Evolutionary conservation across 2,113 vertebrate genomes (phyloP).

Genomic region (Python bivittatus): DNA sequence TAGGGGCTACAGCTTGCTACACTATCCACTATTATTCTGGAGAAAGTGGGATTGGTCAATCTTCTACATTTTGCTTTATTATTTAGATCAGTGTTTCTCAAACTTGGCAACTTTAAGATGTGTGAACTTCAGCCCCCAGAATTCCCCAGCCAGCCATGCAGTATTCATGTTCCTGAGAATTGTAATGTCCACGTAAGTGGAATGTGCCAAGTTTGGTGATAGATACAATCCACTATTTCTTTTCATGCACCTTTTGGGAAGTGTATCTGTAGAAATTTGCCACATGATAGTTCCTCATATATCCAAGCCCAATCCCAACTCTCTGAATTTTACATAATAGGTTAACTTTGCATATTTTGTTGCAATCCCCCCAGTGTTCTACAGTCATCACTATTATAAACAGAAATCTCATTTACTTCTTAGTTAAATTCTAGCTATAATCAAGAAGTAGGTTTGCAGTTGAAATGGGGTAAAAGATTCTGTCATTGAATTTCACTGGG

Average conservation of each 20-base stretch:
- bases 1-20: background rate
- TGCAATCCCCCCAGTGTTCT: background rate
- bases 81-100: background rate
- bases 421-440: background rate
- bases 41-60: background rate
- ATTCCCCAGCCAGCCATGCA: background rate
- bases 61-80: background rate
- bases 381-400: background rate
- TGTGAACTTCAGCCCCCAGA: background rate
- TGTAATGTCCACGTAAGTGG: background rate
- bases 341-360: background rate
- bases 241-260: no score
- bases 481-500: no score
- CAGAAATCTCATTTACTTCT: background rate
- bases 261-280: background rate
- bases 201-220: background rate
- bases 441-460: no score
- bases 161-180: background rate
- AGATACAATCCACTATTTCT: background rate
- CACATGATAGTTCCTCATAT: background rate
- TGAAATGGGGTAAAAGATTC: background rate
- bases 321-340: background rate
- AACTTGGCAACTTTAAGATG: background rate
- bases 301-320: background rate
- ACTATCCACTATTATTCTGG: background rate